Percentiles rank a stretch among this genome's conserved stretches.
Conservation (phyloP, 2,888 invertebrate genomes). For the Nasonovia ribisnigri region DNA sequence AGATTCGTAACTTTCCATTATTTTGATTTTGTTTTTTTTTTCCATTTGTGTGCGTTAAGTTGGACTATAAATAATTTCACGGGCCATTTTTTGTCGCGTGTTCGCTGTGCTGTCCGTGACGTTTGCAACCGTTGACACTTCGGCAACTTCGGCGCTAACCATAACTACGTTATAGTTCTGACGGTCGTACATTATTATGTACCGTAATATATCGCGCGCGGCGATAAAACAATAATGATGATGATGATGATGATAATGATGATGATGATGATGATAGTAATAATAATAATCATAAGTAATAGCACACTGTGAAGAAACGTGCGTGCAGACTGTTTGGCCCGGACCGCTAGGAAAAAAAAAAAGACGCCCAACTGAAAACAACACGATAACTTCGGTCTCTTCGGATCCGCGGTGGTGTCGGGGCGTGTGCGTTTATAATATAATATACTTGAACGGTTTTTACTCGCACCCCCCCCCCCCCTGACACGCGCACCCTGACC, state of each 20-base stretch:
- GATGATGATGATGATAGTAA: neutral
- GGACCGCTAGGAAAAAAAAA: neutral
- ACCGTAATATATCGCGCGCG: neutral
- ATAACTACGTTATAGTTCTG: neutral
- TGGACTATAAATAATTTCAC: neutral
- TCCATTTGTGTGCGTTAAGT: neutral
- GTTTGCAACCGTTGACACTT: neutral
- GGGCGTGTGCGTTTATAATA: neutral
- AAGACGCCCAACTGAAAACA: neutral
- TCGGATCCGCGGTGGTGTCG: neutral
- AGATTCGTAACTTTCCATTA: neutral
- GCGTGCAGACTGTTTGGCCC: neutral
- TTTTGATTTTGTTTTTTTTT: neutral
- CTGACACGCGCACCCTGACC: neutral
- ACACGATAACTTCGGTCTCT: neutral
- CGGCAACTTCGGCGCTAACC: neutral
- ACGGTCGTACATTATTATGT: neutral
- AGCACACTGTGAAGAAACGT: neutral
- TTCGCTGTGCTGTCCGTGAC: neutral
- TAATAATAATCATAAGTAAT: slow-evolving; percentile 1
- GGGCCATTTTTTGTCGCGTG: neutral
- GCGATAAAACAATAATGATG: neutral
- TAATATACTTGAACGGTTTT: neutral
- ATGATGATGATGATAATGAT: neutral
- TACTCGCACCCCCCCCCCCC: neutral